A percentile compares a stretch with the other conserved stretches of the same genome.
These are phyloP conservation scores for Malurus elegans DNA, from an alignment of 2,113 vertebrate species.

Conservation along the genomic window DNA sequence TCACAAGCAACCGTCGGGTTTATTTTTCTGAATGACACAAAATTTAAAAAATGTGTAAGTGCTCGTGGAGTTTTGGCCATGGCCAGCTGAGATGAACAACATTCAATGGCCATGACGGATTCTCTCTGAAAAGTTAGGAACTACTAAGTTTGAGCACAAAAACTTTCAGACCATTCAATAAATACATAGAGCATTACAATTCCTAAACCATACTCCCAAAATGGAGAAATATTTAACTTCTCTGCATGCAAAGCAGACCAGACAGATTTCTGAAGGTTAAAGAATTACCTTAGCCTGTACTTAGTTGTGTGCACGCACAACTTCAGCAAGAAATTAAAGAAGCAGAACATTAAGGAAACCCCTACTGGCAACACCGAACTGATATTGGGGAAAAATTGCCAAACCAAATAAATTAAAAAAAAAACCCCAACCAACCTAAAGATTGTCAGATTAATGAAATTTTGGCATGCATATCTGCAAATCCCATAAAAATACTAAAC, in stretches of 20 bases:
- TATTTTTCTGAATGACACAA: not conserved
- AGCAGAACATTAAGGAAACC: not conserved
- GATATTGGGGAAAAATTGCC: not conserved
- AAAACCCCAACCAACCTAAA: not conserved
- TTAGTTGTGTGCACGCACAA: not conserved
- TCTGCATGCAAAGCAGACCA: not conserved
- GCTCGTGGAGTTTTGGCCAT: not conserved
- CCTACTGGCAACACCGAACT: not conserved
- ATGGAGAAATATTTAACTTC: not conserved
- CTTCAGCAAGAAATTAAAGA: not conserved
- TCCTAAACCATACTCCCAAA: not conserved
- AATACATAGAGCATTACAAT: not conserved
- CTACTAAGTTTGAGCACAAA: not conserved
- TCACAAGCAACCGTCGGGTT: not conserved
- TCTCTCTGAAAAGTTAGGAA: not conserved
- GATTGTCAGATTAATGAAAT: not conserved
- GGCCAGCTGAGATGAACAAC: not conserved
- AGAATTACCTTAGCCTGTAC: not conserved
- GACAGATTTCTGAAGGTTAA: not conserved
- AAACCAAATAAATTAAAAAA: not conserved
- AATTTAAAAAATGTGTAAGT: not conserved
- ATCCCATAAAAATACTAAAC: not conserved
- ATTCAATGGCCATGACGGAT: not conserved
- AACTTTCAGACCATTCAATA: not conserved
- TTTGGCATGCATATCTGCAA: not conserved